Conservation (phyloP, 2,888 invertebrate genomes). For the Cephonodes hylas region DNA sequence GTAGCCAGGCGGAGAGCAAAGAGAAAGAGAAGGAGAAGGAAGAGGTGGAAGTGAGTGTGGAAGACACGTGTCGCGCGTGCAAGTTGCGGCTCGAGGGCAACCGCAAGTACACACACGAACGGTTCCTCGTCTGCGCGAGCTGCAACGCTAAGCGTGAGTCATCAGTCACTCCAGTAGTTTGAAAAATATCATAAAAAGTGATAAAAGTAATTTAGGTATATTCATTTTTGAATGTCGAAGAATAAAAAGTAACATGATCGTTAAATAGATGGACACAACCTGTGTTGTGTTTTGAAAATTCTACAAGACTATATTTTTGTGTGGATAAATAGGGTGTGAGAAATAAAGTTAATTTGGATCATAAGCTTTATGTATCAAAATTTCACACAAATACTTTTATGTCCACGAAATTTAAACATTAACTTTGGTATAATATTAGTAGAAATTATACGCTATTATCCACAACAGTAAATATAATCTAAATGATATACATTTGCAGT, state of each 20-base stretch:
- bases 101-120: constrained; percentile 80
- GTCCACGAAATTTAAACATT: no score
- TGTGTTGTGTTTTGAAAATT: no score
- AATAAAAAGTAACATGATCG: no score
- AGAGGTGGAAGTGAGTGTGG: constrained; percentile 33
- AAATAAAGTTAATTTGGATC: not conserved
- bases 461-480: not conserved
- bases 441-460: not conserved
- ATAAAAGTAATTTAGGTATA: no score
- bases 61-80: constrained; percentile 81
- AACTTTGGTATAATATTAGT: no score
- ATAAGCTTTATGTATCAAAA: not conserved
- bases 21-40: constrained; percentile 32
- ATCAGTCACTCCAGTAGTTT: constrained; percentile 15
- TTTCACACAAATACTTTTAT: no score
- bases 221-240: no score
- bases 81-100: constrained; percentile 80
- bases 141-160: constrained; percentile 81
- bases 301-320: no score
- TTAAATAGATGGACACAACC: not conserved
- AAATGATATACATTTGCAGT: constrained; percentile 62
- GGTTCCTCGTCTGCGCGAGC: constrained; percentile 81
- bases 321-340: not conserved
- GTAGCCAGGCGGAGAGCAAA: constrained; percentile 50
- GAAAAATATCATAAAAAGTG: no score